Evolutionary conservation across 2,888 invertebrate genomes (phyloP).

Genomic region (Danaus chrysippus): DNA sequence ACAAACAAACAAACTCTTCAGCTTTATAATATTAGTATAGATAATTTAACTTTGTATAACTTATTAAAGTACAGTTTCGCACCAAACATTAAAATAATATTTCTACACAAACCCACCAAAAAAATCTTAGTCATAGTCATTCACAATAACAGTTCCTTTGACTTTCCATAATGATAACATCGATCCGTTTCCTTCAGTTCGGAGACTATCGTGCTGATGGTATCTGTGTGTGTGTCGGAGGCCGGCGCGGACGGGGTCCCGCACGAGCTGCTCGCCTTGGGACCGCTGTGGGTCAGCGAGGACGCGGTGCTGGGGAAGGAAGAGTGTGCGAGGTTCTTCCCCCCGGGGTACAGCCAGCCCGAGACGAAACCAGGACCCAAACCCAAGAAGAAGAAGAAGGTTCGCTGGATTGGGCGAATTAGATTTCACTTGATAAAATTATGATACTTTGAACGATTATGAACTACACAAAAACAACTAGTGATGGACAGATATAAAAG

Average conservation of each 20-base stretch:
- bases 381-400: slow-evolving; percentile 78
- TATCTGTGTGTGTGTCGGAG: slow-evolving; percentile 81
- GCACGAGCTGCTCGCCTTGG: slow-evolving; percentile 80
- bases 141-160: too few relatives aligned
- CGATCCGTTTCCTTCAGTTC: slow-evolving; percentile 60
- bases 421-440: not conserved
- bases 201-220: slow-evolving; percentile 84
- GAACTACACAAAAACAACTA: too few relatives aligned
- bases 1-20: too few relatives aligned
- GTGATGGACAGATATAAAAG: too few relatives aligned
- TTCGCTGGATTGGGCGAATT: slow-evolving; percentile 26
- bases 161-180: not conserved
- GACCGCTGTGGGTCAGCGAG: slow-evolving; percentile 84
- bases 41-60: too few relatives aligned
- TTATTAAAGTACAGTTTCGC: too few relatives aligned
- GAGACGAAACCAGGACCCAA: slow-evolving; percentile 67
- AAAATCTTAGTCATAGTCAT: too few relatives aligned
- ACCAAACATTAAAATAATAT: too few relatives aligned
- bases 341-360: slow-evolving; percentile 79
- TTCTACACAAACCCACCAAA: too few relatives aligned
- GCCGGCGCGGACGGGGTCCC: slow-evolving; percentile 82
- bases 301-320: slow-evolving; percentile 81
- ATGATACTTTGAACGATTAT: too few relatives aligned
- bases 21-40: too few relatives aligned
- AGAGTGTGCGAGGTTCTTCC: slow-evolving; percentile 84